Evolutionary conservation across 2,797 vertebrate species (phyloP), one percentile per base, ranked within the genome.

Genomic region (Bovichtus diacanthus): DNA sequence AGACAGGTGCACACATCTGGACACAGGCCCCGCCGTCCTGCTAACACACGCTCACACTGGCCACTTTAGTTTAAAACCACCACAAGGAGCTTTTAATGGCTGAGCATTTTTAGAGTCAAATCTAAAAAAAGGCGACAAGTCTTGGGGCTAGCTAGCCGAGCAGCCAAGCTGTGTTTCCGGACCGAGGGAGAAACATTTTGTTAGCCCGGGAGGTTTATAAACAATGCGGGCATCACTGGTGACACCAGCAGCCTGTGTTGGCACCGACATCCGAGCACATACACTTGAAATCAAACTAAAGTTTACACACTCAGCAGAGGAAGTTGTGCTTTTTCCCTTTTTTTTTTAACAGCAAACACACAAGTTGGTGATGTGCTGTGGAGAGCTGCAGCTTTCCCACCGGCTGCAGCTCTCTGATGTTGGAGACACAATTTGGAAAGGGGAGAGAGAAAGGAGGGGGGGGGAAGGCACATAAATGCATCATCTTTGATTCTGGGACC

Each of bases 131-230:
- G n/a, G n/a, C n/a, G n/a, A 2, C 5, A 0, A 15, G 13, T 13
- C 9, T 19, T 5, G 2, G 15, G 3, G 18, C n/a, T 11, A n/a
- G 64, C 55, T 49, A 19, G 10, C 11, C 12, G 11, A 50, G 39
- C n/a, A 5, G 6, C 21, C 63, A 1, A 4, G 59, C 61, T 10
- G 5, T 4, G 49, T n/a, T 54, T 29, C 3, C 38, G 21, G 5
- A 70, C 36, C 44, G 49, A 15, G 27, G 51, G 27, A 18, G 44
- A 21, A 44, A 62, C 49, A 12, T 38, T 53, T 31, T 25, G 41
- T 58, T 53, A 38, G 18, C 60, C 78, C 68, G 60, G 73, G 64
- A 65, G 92, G 92, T 93, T 92, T 88, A 90, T 78, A 85, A 92
- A 92, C 90, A 90, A 87, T 53, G 74, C 78, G 69, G 79, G 75